Base-by-base conservation (phyloP, 1,140 invertebrate species). In the Ephestia elutella region DNA sequence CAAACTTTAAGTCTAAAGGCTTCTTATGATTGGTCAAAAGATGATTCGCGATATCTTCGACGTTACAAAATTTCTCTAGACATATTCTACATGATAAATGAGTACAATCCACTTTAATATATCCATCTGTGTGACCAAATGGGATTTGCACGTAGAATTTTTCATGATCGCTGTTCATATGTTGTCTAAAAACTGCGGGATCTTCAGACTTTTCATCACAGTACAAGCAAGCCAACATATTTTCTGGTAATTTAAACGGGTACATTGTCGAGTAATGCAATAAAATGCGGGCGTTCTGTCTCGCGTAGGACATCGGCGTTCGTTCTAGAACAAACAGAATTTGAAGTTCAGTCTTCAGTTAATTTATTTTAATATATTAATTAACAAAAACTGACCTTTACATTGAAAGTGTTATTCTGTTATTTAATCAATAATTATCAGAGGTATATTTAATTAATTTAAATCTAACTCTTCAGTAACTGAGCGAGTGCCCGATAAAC, bases 281-380 rank as follows among this genome's bases (percentile, higher is more conserved):
- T 50, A 50, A 9, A 13, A 20, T 50, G 5, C 20, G 18, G 19
- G 49, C 49, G 49, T 50, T 87, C 63, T 70, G 65, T 72, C 75
- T 80, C 62, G 79, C 80, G 72, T 75, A 70, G 68, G 54, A 59
- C 71, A 68, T 80, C 75, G 57, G 48, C 68, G 71, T 75, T 72
- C 68, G 56, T 65, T 80, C 82, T 83, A 86, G 78, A 86, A 86
- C 79, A 86, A 80, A 86, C 73, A 83, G 73, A 82, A 79, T 80
- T 82, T 64, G 5, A 13, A 38, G 32, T 7, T 38, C 32, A 38
- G 8, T 38, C 32, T 38, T 38, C 32, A n/a, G n/a, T n/a, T n/a
- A n/a, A n/a, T n/a, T n/a, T n/a, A 28, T 28, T 28, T 28, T 28
- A 28, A 28, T 28, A 28, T 28, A 28, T 5, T 28, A 28, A 5